Percentiles rank a stretch among this genome's conserved stretches.
Conservation (phyloP, 2,113 vertebrate genomes). For the Thryonomys swinderianus region DNA sequence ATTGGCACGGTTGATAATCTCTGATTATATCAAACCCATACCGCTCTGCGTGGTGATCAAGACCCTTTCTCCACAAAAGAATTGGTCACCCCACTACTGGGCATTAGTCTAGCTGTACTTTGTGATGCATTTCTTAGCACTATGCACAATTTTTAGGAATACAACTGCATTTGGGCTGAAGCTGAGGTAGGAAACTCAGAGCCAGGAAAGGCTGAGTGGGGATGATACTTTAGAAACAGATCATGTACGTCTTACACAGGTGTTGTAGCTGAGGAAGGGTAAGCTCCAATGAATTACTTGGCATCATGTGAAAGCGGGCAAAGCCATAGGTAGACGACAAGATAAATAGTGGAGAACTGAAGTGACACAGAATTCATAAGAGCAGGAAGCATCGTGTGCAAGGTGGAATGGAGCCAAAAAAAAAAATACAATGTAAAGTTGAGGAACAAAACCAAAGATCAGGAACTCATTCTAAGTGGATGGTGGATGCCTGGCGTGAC, state of each 20-base stretch:
- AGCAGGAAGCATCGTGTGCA: not conserved
- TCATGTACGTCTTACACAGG: not conserved
- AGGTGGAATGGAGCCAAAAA: not conserved
- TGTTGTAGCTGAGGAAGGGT: not conserved
- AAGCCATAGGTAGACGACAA: not conserved
- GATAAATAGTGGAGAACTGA: not conserved
- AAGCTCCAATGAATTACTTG: not conserved
- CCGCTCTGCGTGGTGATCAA: not conserved
- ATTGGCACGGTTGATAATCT: not conserved
- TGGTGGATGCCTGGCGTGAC: not conserved
- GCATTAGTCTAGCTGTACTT: not conserved
- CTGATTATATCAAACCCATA: slow-evolving; percentile 26
- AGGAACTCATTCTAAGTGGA: not conserved
- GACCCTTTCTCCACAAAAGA: not conserved
- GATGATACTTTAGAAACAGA: not conserved
- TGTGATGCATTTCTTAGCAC: not conserved
- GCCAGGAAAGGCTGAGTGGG: not conserved
- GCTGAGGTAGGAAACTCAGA: not conserved
- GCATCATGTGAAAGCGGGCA: not conserved
- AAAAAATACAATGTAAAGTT: not conserved
- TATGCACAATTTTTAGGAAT: slow-evolving; percentile 38
- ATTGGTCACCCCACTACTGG: slow-evolving; percentile 26
- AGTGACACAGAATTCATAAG: not conserved
- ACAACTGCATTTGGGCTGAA: not conserved
- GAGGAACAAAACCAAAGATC: not conserved